Base-by-base conservation (phyloP, 2,888 invertebrate species). In the Monoplex corrugatus region DNA sequence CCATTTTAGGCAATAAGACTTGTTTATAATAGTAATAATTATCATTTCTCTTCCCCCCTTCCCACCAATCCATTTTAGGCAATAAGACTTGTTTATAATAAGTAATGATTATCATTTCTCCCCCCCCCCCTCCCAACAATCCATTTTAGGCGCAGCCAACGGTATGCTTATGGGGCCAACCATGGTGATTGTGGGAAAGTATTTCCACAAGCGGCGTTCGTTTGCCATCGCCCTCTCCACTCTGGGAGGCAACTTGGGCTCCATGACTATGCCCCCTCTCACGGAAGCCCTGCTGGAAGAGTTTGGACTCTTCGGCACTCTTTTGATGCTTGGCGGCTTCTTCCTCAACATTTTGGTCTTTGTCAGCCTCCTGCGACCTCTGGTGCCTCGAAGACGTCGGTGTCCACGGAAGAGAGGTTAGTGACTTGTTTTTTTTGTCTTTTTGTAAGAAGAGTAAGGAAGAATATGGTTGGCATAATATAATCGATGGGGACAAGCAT, bases 151-250 rank as follows among this genome's bases (percentile, higher is more conserved):
- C 40, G 35, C 32, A 0, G 87, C 40, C 19, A 63, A 50, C 10
- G 80, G 78, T 28, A 57, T 88, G 63, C 40, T 88, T 16, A 82
- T 83, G 40, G 82, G 82, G 0, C 87, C 87, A 38, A 43, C 43
- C 32, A 50, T 88, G 32, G 63, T 88, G n/a, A 88, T 88, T 13
- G 63, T 88, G 44, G 75, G 75, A 82, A 63, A 63, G 63, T 88
- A 88, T 83, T 88, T 88, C 83, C 19, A 83, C 68, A 57, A 50
- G 43, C 57, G 68, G 1, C 87, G 87, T n/a, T 63, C 83, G 28
- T 32, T 88, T 40, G 87, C 87, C 82, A 63, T 63, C 28, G 80
- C 87, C n/a, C 38, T 83, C 0, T 13, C 57, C 16, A 43, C 83
- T 2, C 57, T 82, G 43, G 87, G 87, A n/a, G 87, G 57, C 16